phyloP scores from a whole-genome alignment of 1,140 invertebrate species.

The Pectinophora gossypiella region DNA sequence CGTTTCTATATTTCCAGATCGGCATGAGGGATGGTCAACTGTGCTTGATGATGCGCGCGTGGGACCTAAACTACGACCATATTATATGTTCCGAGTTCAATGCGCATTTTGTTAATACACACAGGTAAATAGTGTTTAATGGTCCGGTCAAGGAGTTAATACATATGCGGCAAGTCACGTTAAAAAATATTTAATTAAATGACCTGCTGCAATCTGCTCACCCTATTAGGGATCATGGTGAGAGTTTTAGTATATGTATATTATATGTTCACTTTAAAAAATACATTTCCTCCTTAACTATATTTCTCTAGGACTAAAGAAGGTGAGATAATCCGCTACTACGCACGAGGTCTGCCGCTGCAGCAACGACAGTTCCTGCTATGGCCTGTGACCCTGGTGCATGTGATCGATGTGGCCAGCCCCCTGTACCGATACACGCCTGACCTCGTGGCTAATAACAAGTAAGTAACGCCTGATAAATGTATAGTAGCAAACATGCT shows the following conservation, averaged over 20 bases:
- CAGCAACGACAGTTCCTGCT: slow-evolving; percentile 62
- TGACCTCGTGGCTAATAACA: slow-evolving; percentile 38
- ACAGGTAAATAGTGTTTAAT: slow-evolving; percentile 27
- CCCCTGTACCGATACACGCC: slow-evolving; percentile 52
- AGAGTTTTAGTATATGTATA: too few relatives aligned
- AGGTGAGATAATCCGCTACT: slow-evolving; percentile 56
- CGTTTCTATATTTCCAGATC: slow-evolving; percentile 36
- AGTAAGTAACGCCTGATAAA: too few relatives aligned
- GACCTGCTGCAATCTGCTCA: too few relatives aligned
- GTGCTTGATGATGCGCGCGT: slow-evolving; percentile 59
- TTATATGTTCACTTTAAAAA: neutral
- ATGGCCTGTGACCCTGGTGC: slow-evolving; percentile 68
- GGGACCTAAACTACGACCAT: slow-evolving; percentile 68
- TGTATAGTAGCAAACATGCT: too few relatives aligned
- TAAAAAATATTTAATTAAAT: neutral
- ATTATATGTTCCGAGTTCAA: slow-evolving; percentile 64
- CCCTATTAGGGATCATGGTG: too few relatives aligned
- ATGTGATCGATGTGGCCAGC: slow-evolving; percentile 58
- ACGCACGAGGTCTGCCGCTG: slow-evolving; percentile 35
- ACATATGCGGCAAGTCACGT: too few relatives aligned
- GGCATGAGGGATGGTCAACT: slow-evolving; percentile 54
- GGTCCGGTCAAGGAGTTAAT: too few relatives aligned
- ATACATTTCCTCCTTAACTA: neutral
- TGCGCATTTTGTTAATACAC: slow-evolving; percentile 56
- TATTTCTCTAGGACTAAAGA: slow-evolving; percentile 53